Evolutionary conservation across 2,113 vertebrate genomes (phyloP), one percentile per base, ranked within the genome.

Genomic region (Ameiurus melas): DNA sequence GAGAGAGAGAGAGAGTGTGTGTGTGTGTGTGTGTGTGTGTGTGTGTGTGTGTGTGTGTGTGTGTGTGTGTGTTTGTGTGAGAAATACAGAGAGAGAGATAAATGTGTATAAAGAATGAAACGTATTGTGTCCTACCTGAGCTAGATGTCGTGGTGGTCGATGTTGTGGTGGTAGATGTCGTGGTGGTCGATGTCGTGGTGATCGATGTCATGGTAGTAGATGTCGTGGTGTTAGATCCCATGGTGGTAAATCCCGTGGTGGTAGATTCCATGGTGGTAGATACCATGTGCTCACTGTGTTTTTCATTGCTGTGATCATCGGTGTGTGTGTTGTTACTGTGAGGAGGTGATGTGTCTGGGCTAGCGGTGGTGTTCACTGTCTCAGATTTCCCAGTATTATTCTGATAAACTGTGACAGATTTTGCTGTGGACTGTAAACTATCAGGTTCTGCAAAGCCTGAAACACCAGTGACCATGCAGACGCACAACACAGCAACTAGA

Each of bases 401-500:
- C 43, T 0, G 6, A 47, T 47, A 47, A 7, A 0, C 0, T 47
- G 43, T 7, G 43, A 47, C 43, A 47, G 43, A 7, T 47, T 47
- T 6, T 7, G 43, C 43, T 7, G 43, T 47, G 43, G 5, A 7
- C 43, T 0, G 6, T 47, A 47, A 47, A 47, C 6, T 1, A 47
- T 47, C 43, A 47, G 43, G 7, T 39, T 43, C 9, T 53, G 20
- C 3, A 27, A 6, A 51, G n/a, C 0, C 12, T 14, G 30, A 17
- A 58, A 27, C 68, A 17, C 27, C 36, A 16, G 17, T 53, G 17
- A 13, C 30, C 57, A 89, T 30, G 1, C 86, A 89, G 71, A 93
- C 89, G 17, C 5, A 84, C 39, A 83, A 7, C 81, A 78, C 70
- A 36, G n/a, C 70, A 39, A 57, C 80, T 83, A 16, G 43, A 33